A percentile compares a stretch with the other conserved stretches of the same genome.
Conservation (phyloP, 2,797 vertebrate species). For the Paramormyrops hopkinsi region DNA sequence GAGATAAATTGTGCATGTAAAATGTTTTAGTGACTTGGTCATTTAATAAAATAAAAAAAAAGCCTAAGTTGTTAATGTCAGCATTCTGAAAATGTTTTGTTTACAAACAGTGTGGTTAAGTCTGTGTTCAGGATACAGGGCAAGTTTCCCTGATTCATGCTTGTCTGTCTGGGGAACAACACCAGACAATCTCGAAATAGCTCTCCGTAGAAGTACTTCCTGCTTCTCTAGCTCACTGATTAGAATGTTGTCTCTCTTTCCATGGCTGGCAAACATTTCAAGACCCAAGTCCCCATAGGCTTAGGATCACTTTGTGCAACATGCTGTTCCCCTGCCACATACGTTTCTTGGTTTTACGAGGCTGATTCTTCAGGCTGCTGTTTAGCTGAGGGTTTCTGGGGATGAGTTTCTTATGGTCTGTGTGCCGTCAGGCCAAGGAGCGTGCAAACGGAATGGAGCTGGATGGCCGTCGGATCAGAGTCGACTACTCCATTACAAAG, state of each 20-base stretch:
- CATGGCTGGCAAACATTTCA: not conserved
- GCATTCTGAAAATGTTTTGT: not conserved
- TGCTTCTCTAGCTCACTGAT: not conserved
- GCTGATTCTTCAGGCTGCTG: not conserved
- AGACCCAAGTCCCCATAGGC: not conserved
- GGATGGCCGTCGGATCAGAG: constrained; percentile 87
- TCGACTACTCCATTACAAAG: constrained; percentile 94
- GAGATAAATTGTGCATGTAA: not conserved
- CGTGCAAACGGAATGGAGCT: constrained; percentile 94
- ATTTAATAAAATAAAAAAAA: not conserved
- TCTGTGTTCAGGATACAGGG: not conserved
- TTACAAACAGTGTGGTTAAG: not conserved
- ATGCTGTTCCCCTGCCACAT: not conserved
- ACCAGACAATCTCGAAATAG: not conserved
- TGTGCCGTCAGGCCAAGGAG: constrained; percentile 76
- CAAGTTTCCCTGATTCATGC: not conserved
- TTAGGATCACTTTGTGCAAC: not conserved
- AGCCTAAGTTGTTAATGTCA: not conserved
- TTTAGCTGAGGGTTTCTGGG: not conserved
- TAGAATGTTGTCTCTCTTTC: not conserved
- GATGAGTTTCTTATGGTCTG: not conserved
- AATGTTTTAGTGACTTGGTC: not conserved
- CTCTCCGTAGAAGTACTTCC: not conserved
- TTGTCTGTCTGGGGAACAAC: not conserved
- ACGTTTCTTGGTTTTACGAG: not conserved